Percentiles rank a stretch among this genome's conserved stretches.
These are phyloP conservation scores for Spicauda simplicius DNA, from an alignment of 2,888 invertebrate species.

Conservation along the genomic window DNA sequence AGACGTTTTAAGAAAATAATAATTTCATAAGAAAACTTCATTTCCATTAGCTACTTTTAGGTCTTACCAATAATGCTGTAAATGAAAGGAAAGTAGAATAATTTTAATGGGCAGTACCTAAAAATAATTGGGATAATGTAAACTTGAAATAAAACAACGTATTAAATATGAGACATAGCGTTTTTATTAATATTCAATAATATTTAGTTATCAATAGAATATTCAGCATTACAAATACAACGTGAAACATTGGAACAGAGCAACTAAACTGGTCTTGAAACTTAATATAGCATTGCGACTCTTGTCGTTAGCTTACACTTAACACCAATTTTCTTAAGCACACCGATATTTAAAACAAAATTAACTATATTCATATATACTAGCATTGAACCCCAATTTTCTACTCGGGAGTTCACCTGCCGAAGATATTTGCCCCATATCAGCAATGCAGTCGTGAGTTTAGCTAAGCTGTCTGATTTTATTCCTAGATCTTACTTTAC, in stretches of 20 bases:
- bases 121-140: background rate
- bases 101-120: no score
- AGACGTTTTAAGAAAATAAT: no score
- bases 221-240: constrained; percentile 84
- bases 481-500: constrained; percentile 42
- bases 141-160: constrained; percentile 54
- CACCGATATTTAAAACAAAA: constrained; percentile 68
- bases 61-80: no score
- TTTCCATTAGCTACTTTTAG: no score
- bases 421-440: constrained; percentile 2
- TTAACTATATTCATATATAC: constrained; percentile 49
- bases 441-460: constrained; percentile 31
- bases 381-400: constrained; percentile 38
- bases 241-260: constrained; percentile 80
- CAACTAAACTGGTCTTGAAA: constrained; percentile 76
- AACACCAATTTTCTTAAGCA: constrained; percentile 73
- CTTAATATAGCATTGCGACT: constrained; percentile 77
- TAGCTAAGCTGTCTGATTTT: constrained; percentile 41
- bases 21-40: no score
- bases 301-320: constrained; percentile 60
- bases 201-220: constrained; percentile 80
- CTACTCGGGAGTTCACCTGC: constrained; percentile 24
- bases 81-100: no score
- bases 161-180: constrained; percentile 80
- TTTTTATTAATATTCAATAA: constrained; percentile 83